Conservation (phyloP, 2,113 vertebrate species). For the Thryonomys swinderianus region DNA sequence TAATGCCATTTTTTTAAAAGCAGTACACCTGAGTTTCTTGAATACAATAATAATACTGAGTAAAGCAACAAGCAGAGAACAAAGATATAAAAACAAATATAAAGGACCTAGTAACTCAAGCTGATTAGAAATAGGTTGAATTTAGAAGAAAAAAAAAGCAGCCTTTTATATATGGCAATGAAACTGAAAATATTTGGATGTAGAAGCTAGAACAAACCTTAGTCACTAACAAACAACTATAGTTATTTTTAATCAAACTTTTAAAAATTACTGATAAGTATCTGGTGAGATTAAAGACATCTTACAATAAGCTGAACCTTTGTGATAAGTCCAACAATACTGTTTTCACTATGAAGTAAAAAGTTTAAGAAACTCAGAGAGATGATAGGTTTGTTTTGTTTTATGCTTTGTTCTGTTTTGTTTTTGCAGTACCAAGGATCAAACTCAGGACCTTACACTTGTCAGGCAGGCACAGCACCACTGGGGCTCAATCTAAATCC, state of each 20-base stretch:
- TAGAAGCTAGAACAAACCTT: conserved; percentile 21
- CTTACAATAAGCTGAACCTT: conserved; percentile 9
- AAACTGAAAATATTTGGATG: background rate
- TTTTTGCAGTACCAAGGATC: too few relatives aligned
- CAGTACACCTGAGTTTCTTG: conserved; percentile 48
- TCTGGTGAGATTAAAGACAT: conserved; percentile 25
- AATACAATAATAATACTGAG: conserved; percentile 12
- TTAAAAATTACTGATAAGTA: conserved; percentile 41
- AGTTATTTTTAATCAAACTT: background rate
- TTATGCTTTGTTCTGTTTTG: background rate
- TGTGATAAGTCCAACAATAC: background rate
- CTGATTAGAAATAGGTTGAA: background rate
- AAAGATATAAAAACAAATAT: conserved; percentile 36
- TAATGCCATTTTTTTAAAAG: background rate
- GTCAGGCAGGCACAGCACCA: too few relatives aligned
- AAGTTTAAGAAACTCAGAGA: conserved; percentile 29
- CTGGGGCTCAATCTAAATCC: too few relatives aligned
- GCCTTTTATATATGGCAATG: background rate
- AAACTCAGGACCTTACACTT: too few relatives aligned
- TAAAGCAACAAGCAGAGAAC: conserved; percentile 37
- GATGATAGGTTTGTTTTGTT: conserved; percentile 41
- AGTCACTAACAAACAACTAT: conserved; percentile 21
- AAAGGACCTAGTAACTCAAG: background rate
- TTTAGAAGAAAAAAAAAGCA: background rate
- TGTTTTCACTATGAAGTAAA: conserved; percentile 14